These are phyloP conservation scores for Dryadula phaetusa DNA, from an alignment of 2,888 invertebrate species.

Conservation along the genomic window DNA sequence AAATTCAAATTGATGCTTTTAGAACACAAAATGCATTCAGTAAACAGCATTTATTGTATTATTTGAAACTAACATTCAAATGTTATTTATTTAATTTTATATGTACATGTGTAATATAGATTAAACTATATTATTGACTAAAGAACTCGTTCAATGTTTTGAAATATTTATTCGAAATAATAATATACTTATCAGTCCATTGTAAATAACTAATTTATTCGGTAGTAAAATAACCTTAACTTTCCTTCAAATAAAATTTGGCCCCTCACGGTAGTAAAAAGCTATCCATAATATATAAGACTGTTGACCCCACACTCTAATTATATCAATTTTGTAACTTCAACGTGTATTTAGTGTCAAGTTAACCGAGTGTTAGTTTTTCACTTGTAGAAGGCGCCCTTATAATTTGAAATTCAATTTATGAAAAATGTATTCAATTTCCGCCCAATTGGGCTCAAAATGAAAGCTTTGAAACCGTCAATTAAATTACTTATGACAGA, in stretches of 20 bases:
- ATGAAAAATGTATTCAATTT: constrained; percentile 19
- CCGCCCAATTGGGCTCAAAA: constrained; percentile 1
- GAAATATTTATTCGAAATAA: neutral
- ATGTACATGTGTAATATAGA: too few species aligned
- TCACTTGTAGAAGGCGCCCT: constrained; percentile 23
- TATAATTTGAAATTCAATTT: constrained; percentile 20
- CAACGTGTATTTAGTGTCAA: constrained; percentile 29
- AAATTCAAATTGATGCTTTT: too few species aligned
- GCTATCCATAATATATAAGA: constrained; percentile 16
- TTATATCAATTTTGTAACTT: constrained; percentile 15
- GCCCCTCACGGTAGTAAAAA: neutral
- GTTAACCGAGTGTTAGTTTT: constrained; percentile 18
- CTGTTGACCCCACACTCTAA: constrained; percentile 14
- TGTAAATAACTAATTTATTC: constrained; percentile 13
- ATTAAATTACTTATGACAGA: constrained; percentile 12
- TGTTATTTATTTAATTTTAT: too few species aligned
- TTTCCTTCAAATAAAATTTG: constrained; percentile 5
- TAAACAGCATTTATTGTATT: too few species aligned
- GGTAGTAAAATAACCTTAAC: neutral
- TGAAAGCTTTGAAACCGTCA: constrained; percentile 15
- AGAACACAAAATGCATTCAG: too few species aligned
- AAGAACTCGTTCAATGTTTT: neutral
- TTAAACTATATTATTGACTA: neutral
- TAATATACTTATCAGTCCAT: neutral
- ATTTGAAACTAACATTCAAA: too few species aligned